Conservation (phyloP, 2,113 vertebrate genomes). For the Benitochromis conjunctus region DNA sequence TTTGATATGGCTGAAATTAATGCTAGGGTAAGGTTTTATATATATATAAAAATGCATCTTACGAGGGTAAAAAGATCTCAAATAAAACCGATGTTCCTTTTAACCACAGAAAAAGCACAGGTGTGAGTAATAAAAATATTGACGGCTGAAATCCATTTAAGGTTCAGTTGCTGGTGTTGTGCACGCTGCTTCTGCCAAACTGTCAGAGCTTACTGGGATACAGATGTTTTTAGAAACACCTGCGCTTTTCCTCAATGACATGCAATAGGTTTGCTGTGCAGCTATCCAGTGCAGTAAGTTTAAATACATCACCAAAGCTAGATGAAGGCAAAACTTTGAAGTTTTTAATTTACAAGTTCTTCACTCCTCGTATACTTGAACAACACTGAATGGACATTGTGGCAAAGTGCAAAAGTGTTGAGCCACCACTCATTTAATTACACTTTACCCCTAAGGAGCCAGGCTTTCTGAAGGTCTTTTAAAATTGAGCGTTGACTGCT, state of each 20-base stretch:
- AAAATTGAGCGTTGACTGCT: no score
- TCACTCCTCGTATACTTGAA: not conserved
- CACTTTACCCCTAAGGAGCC: no score
- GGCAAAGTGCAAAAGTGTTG: no score
- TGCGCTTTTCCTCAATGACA: not conserved
- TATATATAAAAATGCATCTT: not conserved
- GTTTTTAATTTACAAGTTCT: not conserved
- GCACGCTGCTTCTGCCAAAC: not conserved
- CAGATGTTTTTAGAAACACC: not conserved
- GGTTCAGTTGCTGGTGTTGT: not conserved
- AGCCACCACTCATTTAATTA: no score
- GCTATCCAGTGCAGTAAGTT: not conserved
- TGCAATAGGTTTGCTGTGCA: not conserved
- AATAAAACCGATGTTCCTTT: not conserved
- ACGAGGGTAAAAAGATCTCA: not conserved
- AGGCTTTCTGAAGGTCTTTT: no score
- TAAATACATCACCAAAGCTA: not conserved
- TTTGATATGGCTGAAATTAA: not conserved
- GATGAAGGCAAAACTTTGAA: not conserved
- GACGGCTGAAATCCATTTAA: not conserved
- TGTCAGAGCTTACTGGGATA: not conserved
- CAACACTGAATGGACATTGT: not conserved
- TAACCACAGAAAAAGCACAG: not conserved
- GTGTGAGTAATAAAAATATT: not conserved
- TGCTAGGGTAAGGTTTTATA: not conserved